Evolutionary conservation across 2,888 invertebrate genomes (phyloP).

Genomic region (Aphidius colemani): DNA sequence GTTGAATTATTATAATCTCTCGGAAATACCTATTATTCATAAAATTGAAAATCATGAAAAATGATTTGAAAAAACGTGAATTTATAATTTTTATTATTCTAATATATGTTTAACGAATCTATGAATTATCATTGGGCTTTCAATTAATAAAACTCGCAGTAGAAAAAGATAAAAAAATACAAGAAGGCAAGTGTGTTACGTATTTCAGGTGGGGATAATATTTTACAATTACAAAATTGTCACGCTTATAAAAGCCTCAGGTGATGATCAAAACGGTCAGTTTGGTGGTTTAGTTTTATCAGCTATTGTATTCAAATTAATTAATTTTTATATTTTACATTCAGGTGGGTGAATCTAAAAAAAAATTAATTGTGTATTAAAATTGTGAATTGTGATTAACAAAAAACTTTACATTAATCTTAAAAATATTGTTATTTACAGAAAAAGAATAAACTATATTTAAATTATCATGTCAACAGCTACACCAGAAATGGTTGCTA

Average conservation of each 20-base stretch:
- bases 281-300: conserved; percentile 50
- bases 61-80: background rate
- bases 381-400: background rate
- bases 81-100: conserved; percentile 36
- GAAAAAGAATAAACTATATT: background rate
- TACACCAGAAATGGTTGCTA: conserved; percentile 54
- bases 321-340: conserved; percentile 33
- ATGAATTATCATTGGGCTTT: conserved; percentile 39
- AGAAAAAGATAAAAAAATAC: conserved; percentile 18
- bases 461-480: conserved; percentile 49
- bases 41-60: background rate
- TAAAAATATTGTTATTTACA: background rate
- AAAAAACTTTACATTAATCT: background rate
- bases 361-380: background rate
- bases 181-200: conserved; percentile 17
- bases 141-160: no score
- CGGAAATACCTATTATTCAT: conserved; percentile 1
- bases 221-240: conserved; percentile 7
- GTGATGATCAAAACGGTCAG: conserved; percentile 39
- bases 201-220: conserved; percentile 19
- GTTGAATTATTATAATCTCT: background rate
- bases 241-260: conserved; percentile 50
- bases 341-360: conserved; percentile 39
- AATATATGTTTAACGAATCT: conserved; percentile 38
- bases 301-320: conserved; percentile 37